phyloP scores from a whole-genome alignment of 2,113 vertebrate species.

The Sebastes fasciatus region DNA sequence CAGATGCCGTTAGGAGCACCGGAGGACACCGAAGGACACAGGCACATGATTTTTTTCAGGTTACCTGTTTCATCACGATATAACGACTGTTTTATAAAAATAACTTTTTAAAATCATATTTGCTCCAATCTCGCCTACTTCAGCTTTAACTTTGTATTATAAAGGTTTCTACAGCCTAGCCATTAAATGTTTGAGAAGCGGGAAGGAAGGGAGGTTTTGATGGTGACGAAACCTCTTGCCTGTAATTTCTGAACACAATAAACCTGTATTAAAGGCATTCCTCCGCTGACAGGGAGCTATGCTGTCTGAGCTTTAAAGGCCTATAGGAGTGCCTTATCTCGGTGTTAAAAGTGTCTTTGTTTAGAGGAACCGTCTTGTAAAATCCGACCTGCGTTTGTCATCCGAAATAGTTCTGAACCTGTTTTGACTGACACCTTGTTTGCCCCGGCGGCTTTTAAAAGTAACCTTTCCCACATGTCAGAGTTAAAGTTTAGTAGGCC shows the following conservation, averaged over 20 bases:
- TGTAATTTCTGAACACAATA: background rate
- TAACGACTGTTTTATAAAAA: too few relatives aligned
- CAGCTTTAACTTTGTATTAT: background rate
- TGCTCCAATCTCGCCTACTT: too few relatives aligned
- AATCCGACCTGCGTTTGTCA: conserved; percentile 54
- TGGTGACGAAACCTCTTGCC: background rate
- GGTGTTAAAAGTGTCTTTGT: conserved; percentile 64
- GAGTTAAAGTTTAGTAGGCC: conserved; percentile 55
- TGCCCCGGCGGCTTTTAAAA: conserved; percentile 69
- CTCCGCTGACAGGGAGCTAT: conserved; percentile 27
- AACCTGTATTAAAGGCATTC: conserved; percentile 30
- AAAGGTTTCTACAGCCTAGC: background rate
- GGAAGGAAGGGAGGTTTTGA: background rate
- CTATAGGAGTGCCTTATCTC: conserved; percentile 66
- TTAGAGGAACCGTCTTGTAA: conserved; percentile 53
- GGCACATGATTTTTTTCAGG: too few relatives aligned
- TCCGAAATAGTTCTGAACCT: conserved; percentile 54
- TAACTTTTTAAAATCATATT: too few relatives aligned
- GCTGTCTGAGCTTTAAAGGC: conserved; percentile 25
- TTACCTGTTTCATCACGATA: too few relatives aligned
- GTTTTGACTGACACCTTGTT: conserved; percentile 73
- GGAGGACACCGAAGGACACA: too few relatives aligned
- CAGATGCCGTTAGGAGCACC: too few relatives aligned
- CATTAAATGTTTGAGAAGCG: background rate
- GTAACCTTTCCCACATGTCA: conserved; percentile 63